Percentiles rank a stretch among this genome's conserved stretches.
Evolutionary conservation across 2,888 invertebrate species (phyloP).

Genomic region (Hydropsyche betteni): DNA sequence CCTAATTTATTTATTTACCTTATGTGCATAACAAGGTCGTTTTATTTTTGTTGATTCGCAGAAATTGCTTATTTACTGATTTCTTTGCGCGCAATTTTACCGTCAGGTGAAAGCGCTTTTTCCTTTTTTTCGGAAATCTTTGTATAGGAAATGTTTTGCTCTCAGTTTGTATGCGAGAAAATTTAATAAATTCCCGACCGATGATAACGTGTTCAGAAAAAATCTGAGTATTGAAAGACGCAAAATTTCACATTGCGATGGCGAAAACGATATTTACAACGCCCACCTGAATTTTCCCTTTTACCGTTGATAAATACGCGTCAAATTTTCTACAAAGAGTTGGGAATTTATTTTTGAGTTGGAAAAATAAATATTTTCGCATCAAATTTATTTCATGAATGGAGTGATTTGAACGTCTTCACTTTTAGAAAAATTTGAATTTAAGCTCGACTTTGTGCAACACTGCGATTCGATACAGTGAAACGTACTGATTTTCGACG

Average conservation of each 20-base stretch:
- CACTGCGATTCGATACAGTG: no score
- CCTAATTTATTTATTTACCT: no score
- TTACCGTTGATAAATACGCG: no score
- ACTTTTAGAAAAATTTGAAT: neutral
- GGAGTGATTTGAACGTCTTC: neutral
- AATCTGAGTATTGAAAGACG: neutral
- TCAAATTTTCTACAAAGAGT: no score
- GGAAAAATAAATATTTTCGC: neutral
- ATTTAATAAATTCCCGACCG: conserved; percentile 17
- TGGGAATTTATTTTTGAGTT: conserved; percentile 2
- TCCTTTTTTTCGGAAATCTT: neutral
- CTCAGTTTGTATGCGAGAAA: neutral
- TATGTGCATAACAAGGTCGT: neutral
- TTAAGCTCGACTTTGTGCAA: neutral
- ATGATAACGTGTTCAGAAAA: conserved; percentile 14
- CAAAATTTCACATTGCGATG: neutral
- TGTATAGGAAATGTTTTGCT: neutral
- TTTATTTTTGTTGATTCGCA: conserved; percentile 24
- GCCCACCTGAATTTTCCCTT: conserved; percentile 2
- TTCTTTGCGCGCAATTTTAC: neutral
- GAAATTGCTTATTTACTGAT: conserved; percentile 21
- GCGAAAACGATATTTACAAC: conserved; percentile 15
- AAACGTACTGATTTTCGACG: no score
- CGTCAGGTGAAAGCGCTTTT: conserved; percentile 7
- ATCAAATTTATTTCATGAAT: neutral